Base-by-base conservation (phyloP, 2,888 invertebrate species). In the Tolmerus cingulatus region DNA sequence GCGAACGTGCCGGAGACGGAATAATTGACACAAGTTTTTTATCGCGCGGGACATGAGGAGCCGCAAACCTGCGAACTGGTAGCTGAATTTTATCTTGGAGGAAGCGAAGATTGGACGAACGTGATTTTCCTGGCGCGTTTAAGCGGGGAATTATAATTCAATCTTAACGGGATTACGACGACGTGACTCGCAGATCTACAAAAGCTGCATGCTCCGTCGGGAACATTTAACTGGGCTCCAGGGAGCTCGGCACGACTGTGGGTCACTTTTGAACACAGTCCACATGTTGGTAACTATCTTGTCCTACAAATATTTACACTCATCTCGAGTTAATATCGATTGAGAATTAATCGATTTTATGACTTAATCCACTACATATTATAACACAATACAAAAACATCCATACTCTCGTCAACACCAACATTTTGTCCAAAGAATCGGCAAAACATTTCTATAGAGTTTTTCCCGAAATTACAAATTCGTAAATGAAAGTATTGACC, bases 1-100 rank as follows among this genome's bases (percentile, higher is more conserved):
- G 55, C 30, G 55, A 43, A 81, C 81, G 81, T 81, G 81, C 81
- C 55, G 51, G 81, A 34, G 81, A 81, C 9, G 81, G 81, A 81
- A 51, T 81, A 81, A 81, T 81, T 81, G 81, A 81, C 81, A 81
- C 81, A 81, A 30, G 30, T 81, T 81, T 78, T 78, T 78, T 46
- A 43, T 81, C n/a, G 46, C 81, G 16, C 81, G 16, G 14, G 37
- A 46, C 37, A 43, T 23, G 19, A 16, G 19, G 55, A 81, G 46
- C 30, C 30, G 46, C 37, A 46, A 79, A 23, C 55, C 27, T 55
- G 81, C 55, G 30, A 55, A 16, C 81, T 81, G 55, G 81, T 55
- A 81, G 81, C 81, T 34, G 30, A 51, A 51, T 30, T 81, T 81
- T 81, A 81, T 81, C 81, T 81, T n/a, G 27, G n/a, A 81, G 30